Evolutionary conservation across 2,113 vertebrate species (phyloP).

Genomic region (Xenopus borealis): DNA sequence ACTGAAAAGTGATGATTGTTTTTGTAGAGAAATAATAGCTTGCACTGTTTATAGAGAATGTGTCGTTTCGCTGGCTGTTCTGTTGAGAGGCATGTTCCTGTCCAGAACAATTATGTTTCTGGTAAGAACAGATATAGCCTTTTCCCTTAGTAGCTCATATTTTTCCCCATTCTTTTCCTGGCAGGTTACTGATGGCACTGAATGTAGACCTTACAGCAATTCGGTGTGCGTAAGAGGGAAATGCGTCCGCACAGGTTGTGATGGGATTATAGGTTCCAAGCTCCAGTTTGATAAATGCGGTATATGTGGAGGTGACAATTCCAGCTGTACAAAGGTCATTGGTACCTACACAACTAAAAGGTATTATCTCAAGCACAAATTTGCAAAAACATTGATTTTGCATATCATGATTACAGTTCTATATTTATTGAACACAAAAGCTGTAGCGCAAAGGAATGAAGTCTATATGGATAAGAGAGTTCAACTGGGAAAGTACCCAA

Average conservation of each 20-base stretch:
- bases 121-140: too few species aligned
- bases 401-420: background rate
- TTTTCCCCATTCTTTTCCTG: constrained; percentile 21
- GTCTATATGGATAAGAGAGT: too few species aligned
- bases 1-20: background rate
- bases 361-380: constrained; percentile 58
- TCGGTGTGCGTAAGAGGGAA: constrained; percentile 91
- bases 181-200: constrained; percentile 89
- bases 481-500: too few species aligned
- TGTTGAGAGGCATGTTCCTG: too few species aligned
- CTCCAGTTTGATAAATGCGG: constrained; percentile 96
- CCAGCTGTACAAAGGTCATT: constrained; percentile 83
- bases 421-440: background rate
- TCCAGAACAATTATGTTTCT: too few species aligned
- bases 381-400: background rate
- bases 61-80: too few species aligned
- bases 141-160: background rate
- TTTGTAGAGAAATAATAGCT: background rate
- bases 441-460: background rate
- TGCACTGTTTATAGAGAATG: background rate
- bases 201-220: constrained; percentile 89
- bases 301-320: constrained; percentile 89
- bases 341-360: constrained; percentile 94
- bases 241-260: constrained; percentile 89
- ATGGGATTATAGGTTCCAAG: constrained; percentile 93